Evolutionary conservation across 2,888 invertebrate species (phyloP).

Genomic region (Lissonota sp.): DNA sequence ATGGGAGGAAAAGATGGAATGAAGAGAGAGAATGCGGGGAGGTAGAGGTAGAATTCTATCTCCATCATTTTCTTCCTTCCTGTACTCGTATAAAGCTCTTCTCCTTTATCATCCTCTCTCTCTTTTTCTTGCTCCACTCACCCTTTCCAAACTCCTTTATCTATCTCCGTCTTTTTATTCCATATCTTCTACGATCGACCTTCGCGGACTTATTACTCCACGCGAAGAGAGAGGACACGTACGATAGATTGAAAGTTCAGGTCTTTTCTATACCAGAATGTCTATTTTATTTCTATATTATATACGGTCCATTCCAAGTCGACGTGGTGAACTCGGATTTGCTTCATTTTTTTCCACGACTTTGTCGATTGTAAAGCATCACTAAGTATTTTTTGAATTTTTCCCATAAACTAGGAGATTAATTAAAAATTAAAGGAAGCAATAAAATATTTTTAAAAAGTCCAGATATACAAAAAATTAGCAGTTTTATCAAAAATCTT

Average conservation of each 20-base stretch:
- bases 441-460: too few species aligned
- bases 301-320: too few species aligned
- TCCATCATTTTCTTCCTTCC: conserved; percentile 53
- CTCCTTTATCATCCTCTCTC: conserved; percentile 29
- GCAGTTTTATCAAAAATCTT: too few species aligned
- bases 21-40: conserved; percentile 56
- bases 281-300: not conserved
- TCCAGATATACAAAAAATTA: too few species aligned
- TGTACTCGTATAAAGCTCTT: conserved; percentile 13
- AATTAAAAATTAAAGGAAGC: too few species aligned
- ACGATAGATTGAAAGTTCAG: conserved; percentile 46
- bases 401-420: too few species aligned
- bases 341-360: too few species aligned
- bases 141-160: conserved; percentile 43
- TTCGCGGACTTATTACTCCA: conserved; percentile 63
- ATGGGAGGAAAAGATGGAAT: conserved; percentile 73
- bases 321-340: too few species aligned
- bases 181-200: conserved; percentile 57
- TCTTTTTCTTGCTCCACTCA: conserved; percentile 54
- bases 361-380: too few species aligned
- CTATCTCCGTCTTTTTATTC: conserved; percentile 47
- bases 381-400: too few species aligned
- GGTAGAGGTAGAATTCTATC: conserved; percentile 47
- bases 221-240: conserved; percentile 43
- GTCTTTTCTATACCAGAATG: conserved; percentile 19